A percentile compares a stretch with the other conserved stretches of the same genome.
Conservation (phyloP, 1,140 invertebrate species). For the Papilio aristodemus region DNA sequence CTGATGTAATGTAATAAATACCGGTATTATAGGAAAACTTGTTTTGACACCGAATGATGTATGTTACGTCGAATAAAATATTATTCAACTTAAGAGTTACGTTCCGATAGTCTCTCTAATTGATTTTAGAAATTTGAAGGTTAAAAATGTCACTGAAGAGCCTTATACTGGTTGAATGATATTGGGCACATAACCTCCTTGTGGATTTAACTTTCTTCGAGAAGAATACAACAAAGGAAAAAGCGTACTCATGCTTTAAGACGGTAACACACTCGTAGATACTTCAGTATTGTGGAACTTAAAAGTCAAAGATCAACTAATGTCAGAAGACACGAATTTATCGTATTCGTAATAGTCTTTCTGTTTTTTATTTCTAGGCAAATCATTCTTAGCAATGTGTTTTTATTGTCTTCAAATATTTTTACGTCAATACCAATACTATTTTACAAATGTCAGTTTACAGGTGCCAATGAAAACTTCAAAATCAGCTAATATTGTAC, state of each 20-base stretch:
- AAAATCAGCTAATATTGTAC: too few relatives aligned
- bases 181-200: not conserved
- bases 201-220: not conserved
- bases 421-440: too few relatives aligned
- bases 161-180: not conserved
- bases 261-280: not conserved
- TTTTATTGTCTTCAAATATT: too few relatives aligned
- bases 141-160: slow-evolving; percentile 2
- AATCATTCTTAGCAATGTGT: too few relatives aligned
- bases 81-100: slow-evolving; percentile 3
- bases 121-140: not conserved
- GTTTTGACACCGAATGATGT: slow-evolving; percentile 25
- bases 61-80: slow-evolving; percentile 16
- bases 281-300: not conserved
- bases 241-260: not conserved
- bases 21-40: slow-evolving; percentile 23
- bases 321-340: not conserved
- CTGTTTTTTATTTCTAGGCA: not conserved
- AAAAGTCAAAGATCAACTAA: not conserved
- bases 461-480: too few relatives aligned
- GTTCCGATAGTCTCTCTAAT: not conserved
- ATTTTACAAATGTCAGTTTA: too few relatives aligned
- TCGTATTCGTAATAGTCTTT: not conserved
- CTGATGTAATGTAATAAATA: slow-evolving; percentile 30
- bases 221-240: not conserved